Evolutionary conservation across 2,797 vertebrate genomes (phyloP), one percentile per base, ranked within the genome.

Genomic region (Glossophaga mutica): DNA sequence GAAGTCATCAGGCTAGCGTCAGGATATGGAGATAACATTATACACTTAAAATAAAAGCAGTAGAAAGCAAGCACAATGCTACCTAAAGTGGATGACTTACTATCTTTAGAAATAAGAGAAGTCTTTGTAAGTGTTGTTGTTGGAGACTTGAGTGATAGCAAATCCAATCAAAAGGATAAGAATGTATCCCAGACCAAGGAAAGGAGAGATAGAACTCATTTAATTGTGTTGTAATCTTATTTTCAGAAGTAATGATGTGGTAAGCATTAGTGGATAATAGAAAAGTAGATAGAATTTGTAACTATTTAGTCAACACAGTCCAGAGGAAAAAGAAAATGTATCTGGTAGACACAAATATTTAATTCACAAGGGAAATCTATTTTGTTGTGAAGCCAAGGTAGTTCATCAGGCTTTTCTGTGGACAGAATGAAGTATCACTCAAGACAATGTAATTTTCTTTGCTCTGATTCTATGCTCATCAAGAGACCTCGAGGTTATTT

Each of bases 391-490:
- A 85, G 22, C n/a, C 24, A 21, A 77, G 48, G 70, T 44, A 85
- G n/a, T 94, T 89, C 32, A 71, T 87, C 83, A 91, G 55, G 52
- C 6, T 59, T 94, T 50, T 67, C 15, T 32, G 44, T 57, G 46
- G 94, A 91, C 83, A 91, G 34, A 48, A 81, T 79, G 24, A 94
- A 90, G 86, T 93, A 95, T 92, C 90, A 85, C 73, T 97, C 22
- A 81, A 39, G 83, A 95, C 83, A 95, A 65, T 78, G 79, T 81
- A 87, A 93, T 97, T 96, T 86, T 94, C 77, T 94, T 87, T 79
- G 24, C 50, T 95, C 29, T 92, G 44, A 92, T 73, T 89, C 57
- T 71, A 1, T 81, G 83, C 6, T 90, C 44, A 95, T 92, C 87
- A 93, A 85, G 90, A 85, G 29, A 81, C n/a, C 11, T 95, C 93